Conservation (phyloP, 2,113 vertebrate genomes). For the Petroica traversi region DNA sequence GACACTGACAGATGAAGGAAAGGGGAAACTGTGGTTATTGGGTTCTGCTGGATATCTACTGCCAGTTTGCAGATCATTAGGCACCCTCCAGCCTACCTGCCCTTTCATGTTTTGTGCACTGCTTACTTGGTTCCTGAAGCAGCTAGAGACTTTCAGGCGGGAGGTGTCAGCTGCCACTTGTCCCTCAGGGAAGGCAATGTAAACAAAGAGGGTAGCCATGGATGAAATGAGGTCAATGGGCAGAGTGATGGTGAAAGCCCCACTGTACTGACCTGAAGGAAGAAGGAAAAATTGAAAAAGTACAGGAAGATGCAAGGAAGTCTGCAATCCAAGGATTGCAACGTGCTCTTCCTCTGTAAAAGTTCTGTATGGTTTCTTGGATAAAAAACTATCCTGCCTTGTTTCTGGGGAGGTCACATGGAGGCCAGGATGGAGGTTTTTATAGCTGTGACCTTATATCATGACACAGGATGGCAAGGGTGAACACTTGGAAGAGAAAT, state of each 20-base stretch:
- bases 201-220: slow-evolving; percentile 75
- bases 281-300: neutral
- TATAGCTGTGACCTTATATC: neutral
- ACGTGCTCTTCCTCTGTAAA: neutral
- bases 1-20: neutral
- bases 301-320: neutral
- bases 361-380: neutral
- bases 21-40: neutral
- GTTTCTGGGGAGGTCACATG: neutral
- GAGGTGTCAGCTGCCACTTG: slow-evolving; percentile 77
- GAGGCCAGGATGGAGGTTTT: neutral
- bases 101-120: neutral
- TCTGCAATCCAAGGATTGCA: neutral
- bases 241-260: slow-evolving; percentile 63
- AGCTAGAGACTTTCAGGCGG: slow-evolving; percentile 71
- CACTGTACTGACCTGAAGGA: slow-evolving; percentile 35
- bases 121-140: slow-evolving; percentile 81
- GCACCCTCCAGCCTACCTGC: neutral
- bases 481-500: neutral
- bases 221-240: slow-evolving; percentile 63
- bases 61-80: neutral
- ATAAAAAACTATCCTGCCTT: neutral
- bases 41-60: neutral
- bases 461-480: neutral
- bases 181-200: slow-evolving; percentile 75